Evolutionary conservation across 1,140 invertebrate genomes (phyloP), one percentile per base, ranked within the genome.

Genomic region (Melanaphis sacchari): DNA sequence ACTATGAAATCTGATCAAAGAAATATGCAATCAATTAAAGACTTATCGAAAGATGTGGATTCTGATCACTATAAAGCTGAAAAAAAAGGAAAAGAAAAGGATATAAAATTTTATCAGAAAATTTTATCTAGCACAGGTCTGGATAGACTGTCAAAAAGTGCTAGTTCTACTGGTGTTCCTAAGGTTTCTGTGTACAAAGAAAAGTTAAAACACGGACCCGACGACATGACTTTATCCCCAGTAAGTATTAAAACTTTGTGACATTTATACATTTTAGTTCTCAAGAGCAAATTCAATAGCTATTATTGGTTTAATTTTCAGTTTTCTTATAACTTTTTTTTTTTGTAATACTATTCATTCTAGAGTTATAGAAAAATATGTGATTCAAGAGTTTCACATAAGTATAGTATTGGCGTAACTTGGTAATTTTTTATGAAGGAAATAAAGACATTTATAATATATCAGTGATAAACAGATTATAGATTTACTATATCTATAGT

Each of bases 91-190:
- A 93, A 93, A 52, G 91, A 93, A 15, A 93, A 93, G 18, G 91
- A 93, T 22, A 52, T 93, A 11, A 93, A 93, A 40, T 93, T 93
- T 41, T 93, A 93, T 54, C 91, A 93, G 22, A 93, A 93, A 41
- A 85, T 93, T 6, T 52, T 93, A 40, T 93, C 91, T 22, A 93
- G 91, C 36, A 93, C 91, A 7, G 91, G 91, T 9, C 26, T 93
- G 36, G 91, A 93, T 31, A 36, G 91, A 15, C 24, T 93, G 38
- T 93, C 91, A 5, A 93, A 93, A 54, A 93, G 93, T 22, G 93
- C 94, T 24, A 94, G 90, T 38, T 93, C 94, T 5, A 91, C 93
- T 11, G 49, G 66, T 18, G 84, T 66, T 24, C 54, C 89, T 22
- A 91, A 94, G 49, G n/a, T 22, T 31, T 26, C 52, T 18, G 82